These are phyloP conservation scores for Sparus aurata DNA, from an alignment of 2,797 vertebrate genomes.

Conservation along the genomic window DNA sequence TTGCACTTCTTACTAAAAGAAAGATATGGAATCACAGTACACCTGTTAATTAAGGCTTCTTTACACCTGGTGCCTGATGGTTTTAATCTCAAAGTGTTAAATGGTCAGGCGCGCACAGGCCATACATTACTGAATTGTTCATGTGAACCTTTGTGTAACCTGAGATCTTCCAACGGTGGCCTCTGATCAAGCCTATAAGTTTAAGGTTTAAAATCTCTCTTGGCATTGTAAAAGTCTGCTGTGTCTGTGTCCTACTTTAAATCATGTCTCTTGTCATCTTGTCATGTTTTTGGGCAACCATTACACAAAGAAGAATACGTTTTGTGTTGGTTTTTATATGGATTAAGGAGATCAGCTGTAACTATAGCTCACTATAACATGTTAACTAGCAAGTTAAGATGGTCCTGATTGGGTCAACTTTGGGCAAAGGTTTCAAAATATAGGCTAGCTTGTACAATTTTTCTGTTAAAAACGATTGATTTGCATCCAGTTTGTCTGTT, in stretches of 20 bases:
- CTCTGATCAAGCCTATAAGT: neutral
- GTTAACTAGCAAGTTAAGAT: too few relatives aligned
- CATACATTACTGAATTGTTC: neutral
- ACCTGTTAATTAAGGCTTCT: neutral
- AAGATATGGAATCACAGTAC: neutral
- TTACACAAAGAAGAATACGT: too few relatives aligned
- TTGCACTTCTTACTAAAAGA: too few relatives aligned
- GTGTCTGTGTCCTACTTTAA: neutral
- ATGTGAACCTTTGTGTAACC: neutral
- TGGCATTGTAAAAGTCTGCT: neutral
- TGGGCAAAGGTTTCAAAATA: too few relatives aligned
- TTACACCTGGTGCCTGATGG: neutral
- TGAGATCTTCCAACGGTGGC: neutral
- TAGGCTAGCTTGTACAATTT: neutral
- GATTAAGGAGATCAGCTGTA: too few relatives aligned
- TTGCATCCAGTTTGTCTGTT: neutral
- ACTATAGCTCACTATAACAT: too few relatives aligned
- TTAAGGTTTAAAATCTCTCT: neutral
- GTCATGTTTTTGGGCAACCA: neutral
- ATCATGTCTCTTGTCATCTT: too few relatives aligned
- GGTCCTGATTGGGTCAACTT: too few relatives aligned
- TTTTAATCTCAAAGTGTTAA: neutral
- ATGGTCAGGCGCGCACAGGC: neutral
- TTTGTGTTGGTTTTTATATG: too few relatives aligned
- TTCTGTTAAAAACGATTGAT: neutral